These are phyloP conservation scores for Drosophila willistoni DNA, from an alignment of 1,140 invertebrate species.

Conservation along the genomic window DNA sequence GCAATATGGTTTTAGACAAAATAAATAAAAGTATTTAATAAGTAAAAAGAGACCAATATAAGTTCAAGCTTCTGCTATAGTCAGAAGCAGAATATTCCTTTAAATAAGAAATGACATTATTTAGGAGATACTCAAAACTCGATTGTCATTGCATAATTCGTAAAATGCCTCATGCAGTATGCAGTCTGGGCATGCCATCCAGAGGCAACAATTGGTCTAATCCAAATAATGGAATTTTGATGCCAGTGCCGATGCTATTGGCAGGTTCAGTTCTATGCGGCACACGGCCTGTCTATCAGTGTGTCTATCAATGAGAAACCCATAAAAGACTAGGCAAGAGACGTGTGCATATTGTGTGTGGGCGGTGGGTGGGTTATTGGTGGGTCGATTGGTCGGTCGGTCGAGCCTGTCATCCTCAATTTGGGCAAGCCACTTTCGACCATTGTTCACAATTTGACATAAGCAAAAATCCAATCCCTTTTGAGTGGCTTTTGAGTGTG, in stretches of 20 bases:
- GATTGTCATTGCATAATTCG: constrained; percentile 4
- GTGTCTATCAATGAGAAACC: neutral
- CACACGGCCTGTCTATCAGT: constrained; percentile 16
- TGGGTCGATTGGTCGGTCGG: neutral
- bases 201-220: constrained; percentile 62
- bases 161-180: neutral
- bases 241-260: constrained; percentile 26
- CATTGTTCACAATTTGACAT: constrained; percentile 76
- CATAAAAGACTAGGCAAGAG: neutral
- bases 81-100: neutral
- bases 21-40: too few species aligned
- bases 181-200: neutral
- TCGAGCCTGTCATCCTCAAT: constrained; percentile 70
- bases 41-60: too few species aligned
- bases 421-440: constrained; percentile 66
- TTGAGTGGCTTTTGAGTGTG: constrained; percentile 23
- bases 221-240: constrained; percentile 69
- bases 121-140: neutral
- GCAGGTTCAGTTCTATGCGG: constrained; percentile 37
- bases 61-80: neutral
- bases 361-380: neutral
- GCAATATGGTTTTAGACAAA: too few species aligned
- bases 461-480: constrained; percentile 70
- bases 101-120: neutral
- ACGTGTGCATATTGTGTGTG: neutral